These are phyloP conservation scores for Pachyrhynchus sulphureomaculatus DNA, from an alignment of 1,140 invertebrate species.

Conservation along the genomic window DNA sequence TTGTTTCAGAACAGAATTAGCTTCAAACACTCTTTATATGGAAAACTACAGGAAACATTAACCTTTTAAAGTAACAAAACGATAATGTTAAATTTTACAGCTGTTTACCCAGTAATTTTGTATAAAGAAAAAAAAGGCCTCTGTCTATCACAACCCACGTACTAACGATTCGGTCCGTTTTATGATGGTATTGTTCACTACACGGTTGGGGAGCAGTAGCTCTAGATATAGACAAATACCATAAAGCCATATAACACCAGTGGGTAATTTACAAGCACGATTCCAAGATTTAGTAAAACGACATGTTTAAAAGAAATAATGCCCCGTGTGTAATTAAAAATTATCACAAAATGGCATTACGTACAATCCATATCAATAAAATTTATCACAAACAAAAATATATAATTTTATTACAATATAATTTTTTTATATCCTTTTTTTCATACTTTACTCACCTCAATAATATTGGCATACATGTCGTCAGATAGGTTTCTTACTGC, in stretches of 20 bases:
- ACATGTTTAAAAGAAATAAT: no score
- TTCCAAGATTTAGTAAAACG: background rate
- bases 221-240: conserved; percentile 11
- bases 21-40: no score
- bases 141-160: conserved; percentile 19
- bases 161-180: conserved; percentile 22
- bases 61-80: conserved; percentile 23
- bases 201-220: conserved; percentile 19
- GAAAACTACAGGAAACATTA: background rate
- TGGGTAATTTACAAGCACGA: conserved; percentile 11
- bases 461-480: no score
- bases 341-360: no score
- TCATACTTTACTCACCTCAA: no score
- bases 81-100: conserved; percentile 26
- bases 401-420: no score
- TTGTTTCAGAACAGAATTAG: no score
- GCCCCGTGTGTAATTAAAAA: no score
- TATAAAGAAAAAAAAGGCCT: conserved; percentile 15
- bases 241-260: conserved; percentile 19
- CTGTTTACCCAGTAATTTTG: conserved; percentile 19
- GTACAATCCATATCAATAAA: no score
- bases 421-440: no score
- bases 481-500: no score
- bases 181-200: conserved; percentile 9
- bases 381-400: no score